phyloP scores from a whole-genome alignment of 2,888 invertebrate genomes.

The Agrochola circellaris region DNA sequence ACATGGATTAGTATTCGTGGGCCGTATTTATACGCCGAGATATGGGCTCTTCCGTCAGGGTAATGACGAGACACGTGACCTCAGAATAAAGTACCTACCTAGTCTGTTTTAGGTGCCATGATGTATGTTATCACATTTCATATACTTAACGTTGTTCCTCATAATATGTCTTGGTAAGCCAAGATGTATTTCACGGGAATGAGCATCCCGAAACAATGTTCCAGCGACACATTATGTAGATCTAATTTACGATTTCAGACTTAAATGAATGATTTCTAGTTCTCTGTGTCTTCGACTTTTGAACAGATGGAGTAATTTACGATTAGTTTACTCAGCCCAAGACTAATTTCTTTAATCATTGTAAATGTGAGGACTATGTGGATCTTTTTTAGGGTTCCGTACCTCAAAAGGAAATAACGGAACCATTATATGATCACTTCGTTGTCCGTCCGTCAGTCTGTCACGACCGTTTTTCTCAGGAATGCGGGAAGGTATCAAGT shows the following conservation, averaged over 20 bases:
- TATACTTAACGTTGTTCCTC: conserved; percentile 48
- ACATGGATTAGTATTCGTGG: conserved; percentile 60
- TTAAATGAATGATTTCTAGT: not conserved
- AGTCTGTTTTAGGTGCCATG: conserved; percentile 52
- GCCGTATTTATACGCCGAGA: conserved; percentile 61
- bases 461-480: no score
- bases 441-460: no score
- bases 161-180: conserved; percentile 34
- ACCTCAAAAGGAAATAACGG: no score
- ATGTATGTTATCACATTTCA: conserved; percentile 55
- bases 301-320: not conserved
- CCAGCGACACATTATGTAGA: not conserved
- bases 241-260: not conserved
- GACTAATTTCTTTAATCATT: no score
- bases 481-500: no score
- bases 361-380: no score
- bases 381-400: no score
- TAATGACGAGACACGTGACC: conserved; percentile 63
- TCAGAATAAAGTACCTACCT: conserved; percentile 61
- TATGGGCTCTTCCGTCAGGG: conserved; percentile 56
- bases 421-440: no score
- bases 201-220: conserved; percentile 3
- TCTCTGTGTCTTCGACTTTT: not conserved
- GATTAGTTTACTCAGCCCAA: not conserved
- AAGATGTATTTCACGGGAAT: conserved; percentile 40